Conservation (phyloP, 2,797 vertebrate genomes). For the Sebastes minor region DNA sequence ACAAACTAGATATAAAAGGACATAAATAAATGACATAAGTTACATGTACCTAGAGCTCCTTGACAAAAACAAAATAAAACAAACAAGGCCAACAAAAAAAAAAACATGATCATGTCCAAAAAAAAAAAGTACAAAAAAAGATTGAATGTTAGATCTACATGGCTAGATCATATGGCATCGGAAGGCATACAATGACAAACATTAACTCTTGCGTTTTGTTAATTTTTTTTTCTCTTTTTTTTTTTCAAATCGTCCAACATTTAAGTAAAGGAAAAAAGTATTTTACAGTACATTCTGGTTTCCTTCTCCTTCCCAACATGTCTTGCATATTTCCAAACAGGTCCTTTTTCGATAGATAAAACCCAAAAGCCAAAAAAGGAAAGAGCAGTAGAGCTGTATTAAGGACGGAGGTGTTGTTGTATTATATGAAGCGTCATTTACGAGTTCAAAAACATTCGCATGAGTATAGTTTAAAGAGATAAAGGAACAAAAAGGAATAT, state of each 20-base stretch:
- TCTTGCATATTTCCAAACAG: conserved; percentile 94
- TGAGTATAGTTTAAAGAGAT: conserved; percentile 58
- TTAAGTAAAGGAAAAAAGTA: conserved; percentile 90
- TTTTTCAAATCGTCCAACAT: conserved; percentile 68
- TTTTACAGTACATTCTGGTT: conserved; percentile 93
- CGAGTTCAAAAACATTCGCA: conserved; percentile 69
- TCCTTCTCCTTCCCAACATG: conserved; percentile 82
- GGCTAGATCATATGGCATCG: conserved; percentile 86
- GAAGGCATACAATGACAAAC: conserved; percentile 85
- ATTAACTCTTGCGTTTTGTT: conserved; percentile 83
- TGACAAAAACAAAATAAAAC: conserved; percentile 78
- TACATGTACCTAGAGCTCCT: conserved; percentile 97
- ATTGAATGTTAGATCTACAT: conserved; percentile 89
- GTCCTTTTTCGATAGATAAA: conserved; percentile 82
- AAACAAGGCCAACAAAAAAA: conserved; percentile 53
- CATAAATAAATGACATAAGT: conserved; percentile 99
- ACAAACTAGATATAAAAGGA: conserved; percentile 99
- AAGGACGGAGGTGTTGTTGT: conserved; percentile 81
- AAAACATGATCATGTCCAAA: conserved; percentile 72
- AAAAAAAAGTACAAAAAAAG: conserved; percentile 82
- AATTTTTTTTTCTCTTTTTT: conserved; percentile 57
- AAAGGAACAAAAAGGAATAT: conserved; percentile 53
- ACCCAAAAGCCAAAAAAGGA: conserved; percentile 64
- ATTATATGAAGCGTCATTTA: conserved; percentile 80
- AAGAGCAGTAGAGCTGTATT: conserved; percentile 83